Evolutionary conservation across 2,888 invertebrate genomes (phyloP), one percentile per base, ranked within the genome.

Genomic region (Dicranocentrus wangi): DNA sequence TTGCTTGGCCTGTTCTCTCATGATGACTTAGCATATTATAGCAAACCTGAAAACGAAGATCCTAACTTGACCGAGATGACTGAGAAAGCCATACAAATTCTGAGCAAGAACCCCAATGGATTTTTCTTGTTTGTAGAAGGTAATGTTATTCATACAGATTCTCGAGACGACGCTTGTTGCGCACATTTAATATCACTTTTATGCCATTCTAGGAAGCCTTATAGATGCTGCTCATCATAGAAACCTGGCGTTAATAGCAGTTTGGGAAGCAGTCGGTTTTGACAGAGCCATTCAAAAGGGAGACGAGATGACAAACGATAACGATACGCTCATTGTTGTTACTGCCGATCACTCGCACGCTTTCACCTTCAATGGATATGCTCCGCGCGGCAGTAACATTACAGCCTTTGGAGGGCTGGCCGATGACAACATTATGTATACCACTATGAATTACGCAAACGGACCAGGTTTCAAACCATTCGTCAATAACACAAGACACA

Each of bases 41-140:
- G 82, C 25, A 51, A 69, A 28, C 27, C 51, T 10, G 47, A 19
- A 25, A 58, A 70, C 25, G 43, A 73, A 17, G 91, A 92, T 77
- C 96, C 96, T 0, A 91, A 93, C 0, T 88, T 96, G 15, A 91
- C 91, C 70, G 94, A n/a, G n/a, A n/a, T n/a, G n/a, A n/a, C n/a
- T n/a, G n/a, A n/a, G n/a, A n/a, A n/a, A n/a, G n/a, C n/a, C 95
- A 93, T 96, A 68, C 89, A 93, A 85, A 89, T 94, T 15, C 89
- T 96, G 65, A 90, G 91, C 0, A 91, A 90, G 81, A 91, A 92
- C 84, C 88, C 89, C 0, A 92, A 92, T 0, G 95, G 95, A 77
- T 95, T 91, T 88, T 93, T 94, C 86, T 89, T 95, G 0, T 92
- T 94, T 86, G 93, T 94, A 63, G 94, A 94, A 91, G 93, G 94